phyloP scores from a whole-genome alignment of 1,140 invertebrate genomes.

The Drosophila equinoxialis region DNA sequence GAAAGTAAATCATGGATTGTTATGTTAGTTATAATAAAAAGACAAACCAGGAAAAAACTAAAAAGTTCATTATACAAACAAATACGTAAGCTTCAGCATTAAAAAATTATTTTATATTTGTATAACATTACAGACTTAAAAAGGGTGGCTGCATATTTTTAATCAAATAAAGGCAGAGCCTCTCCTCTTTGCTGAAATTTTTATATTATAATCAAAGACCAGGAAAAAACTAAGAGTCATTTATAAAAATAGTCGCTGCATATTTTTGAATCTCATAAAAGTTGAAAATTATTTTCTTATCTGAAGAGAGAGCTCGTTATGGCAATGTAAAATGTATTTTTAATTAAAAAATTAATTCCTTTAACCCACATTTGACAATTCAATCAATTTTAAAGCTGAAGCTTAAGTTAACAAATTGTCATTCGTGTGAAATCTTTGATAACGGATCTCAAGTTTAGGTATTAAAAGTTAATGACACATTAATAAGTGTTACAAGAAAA shows the following conservation, averaged over 20 bases:
- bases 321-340: background rate
- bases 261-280: slow-evolving; percentile 19
- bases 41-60: no score
- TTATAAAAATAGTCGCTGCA: background rate
- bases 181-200: no score
- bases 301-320: background rate
- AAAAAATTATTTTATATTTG: background rate
- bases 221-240: no score
- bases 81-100: no score
- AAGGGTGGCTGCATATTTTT: slow-evolving; percentile 44
- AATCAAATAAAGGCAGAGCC: no score
- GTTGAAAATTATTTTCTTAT: background rate
- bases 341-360: background rate
- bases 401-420: slow-evolving; percentile 1
- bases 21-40: background rate
- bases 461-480: slow-evolving; percentile 7
- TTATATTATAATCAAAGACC: no score
- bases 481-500: background rate
- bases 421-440: background rate
- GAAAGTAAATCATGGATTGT: background rate
- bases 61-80: no score
- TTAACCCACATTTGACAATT: background rate
- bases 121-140: background rate
- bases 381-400: background rate
- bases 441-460: background rate